These are phyloP conservation scores for Pterobdella sp. DNA, from an alignment of 2,888 invertebrate species.

Conservation along the genomic window DNA sequence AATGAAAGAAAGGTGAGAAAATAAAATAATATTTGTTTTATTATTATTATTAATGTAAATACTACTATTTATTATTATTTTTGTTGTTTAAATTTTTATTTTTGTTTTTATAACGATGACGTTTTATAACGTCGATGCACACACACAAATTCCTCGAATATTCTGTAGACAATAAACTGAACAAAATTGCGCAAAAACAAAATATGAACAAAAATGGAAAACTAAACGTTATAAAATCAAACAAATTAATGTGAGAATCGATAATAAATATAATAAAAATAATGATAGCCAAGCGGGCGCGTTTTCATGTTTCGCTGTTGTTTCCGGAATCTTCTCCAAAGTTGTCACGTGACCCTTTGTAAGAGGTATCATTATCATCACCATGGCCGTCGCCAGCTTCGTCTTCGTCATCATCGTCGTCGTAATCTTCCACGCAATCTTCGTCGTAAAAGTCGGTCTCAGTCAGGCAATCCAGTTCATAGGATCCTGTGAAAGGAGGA, in stretches of 20 bases:
- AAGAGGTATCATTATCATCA: conserved; percentile 11
- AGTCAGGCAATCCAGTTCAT: conserved; percentile 66
- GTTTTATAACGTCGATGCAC: too few species aligned
- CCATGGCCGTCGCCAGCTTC: conserved; percentile 34
- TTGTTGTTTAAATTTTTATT: too few species aligned
- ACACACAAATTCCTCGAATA: too few species aligned
- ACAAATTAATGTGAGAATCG: background rate
- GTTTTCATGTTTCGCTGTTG: conserved; percentile 28
- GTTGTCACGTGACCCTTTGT: conserved; percentile 18
- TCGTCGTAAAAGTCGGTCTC: conserved; percentile 65
- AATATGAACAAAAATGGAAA: background rate
- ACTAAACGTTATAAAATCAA: background rate
- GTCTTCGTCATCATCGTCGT: conserved; percentile 56
- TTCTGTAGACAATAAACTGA: too few species aligned
- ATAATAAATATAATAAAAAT: background rate
- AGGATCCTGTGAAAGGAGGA: conserved; percentile 72
- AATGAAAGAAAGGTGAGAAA: too few species aligned
- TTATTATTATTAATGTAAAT: too few species aligned
- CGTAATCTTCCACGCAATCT: conserved; percentile 30
- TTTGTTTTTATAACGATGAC: too few species aligned
- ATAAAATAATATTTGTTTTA: too few species aligned
- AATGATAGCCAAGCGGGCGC: background rate
- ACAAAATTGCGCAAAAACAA: too few species aligned
- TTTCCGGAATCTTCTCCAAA: conserved; percentile 31
- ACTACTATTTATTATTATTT: too few species aligned